Base-by-base conservation (phyloP, 2,797 vertebrate genomes). In the Xenops minutus region DNA sequence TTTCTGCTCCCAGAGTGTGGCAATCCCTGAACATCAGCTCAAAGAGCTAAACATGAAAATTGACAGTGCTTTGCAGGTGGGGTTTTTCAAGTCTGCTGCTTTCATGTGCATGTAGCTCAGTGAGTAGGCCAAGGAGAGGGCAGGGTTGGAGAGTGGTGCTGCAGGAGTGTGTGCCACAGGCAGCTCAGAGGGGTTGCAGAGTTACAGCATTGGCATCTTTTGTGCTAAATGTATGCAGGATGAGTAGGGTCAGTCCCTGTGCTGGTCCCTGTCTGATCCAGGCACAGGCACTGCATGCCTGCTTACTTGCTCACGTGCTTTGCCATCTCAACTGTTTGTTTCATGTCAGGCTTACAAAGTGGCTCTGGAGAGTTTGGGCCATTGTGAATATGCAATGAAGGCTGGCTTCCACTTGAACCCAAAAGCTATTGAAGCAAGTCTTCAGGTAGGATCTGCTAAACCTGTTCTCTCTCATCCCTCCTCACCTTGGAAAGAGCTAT, bases 361-460 rank as follows among this genome's bases (percentile, higher is more conserved):
- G 95, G 99, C 99, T 80, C 95, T 99, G 97, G 99, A 99, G 96
- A 99, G 99, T 89, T 98, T 99, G 97, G 99, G 99, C 90, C 99
- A 99, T 95, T 99, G 99, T 98, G 99, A 99, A 97, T 99, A 99
- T 39, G 98, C 99, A 74, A 98, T 99, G 98, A 99, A 99, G 98
- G 99, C 99, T 37, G 99, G 99, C 94, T 99, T 99, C 98, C 99
- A 99, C 97, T 97, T 99, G 92, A 99, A 99, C 95, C 99, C 99
- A 86, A 99, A 99, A 98, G 98, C 98, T 83, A 99, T 99, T 92
- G 99, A 99, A 98, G 98, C 98, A 76, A 98, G 98, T 95, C 98
- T 99, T 95, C 99, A 99, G 99, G 99, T 99, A 98, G 79, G 24
- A 36, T 39, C 59, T 92, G 58, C 36, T 82, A 71, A 71, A 39